Percentiles rank a stretch among this genome's conserved stretches.
These are phyloP conservation scores for Caloenas nicobarica DNA, from an alignment of 2,113 vertebrate genomes.

Conservation along the genomic window DNA sequence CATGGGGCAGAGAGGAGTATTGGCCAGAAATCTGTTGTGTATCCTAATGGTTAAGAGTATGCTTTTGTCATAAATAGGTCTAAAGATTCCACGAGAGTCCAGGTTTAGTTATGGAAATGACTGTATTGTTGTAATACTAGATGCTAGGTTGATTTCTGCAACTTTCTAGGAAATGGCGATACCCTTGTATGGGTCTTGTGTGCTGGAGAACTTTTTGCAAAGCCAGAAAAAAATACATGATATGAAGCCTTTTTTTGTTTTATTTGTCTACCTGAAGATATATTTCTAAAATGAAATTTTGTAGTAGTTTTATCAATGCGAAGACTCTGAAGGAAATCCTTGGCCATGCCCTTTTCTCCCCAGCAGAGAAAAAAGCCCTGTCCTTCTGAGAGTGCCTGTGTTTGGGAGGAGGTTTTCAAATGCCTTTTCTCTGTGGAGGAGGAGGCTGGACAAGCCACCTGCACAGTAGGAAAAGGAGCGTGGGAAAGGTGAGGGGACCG, in stretches of 20 bases:
- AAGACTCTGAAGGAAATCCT: neutral
- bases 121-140: neutral
- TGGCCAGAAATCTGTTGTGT: neutral
- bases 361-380: neutral
- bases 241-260: neutral
- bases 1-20: neutral
- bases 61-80: neutral
- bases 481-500: neutral
- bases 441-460: neutral
- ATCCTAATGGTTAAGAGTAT: neutral
- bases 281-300: neutral
- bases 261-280: rapidly evolving
- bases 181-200: neutral
- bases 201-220: neutral
- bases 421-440: neutral
- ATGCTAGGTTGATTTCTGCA: neutral
- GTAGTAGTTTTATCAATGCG: neutral
- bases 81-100: neutral
- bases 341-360: neutral
- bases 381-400: neutral
- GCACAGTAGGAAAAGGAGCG: neutral
- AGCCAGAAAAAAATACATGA: neutral
- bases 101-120: neutral
- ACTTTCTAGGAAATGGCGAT: neutral
- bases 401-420: neutral